Evolutionary conservation across 1,140 invertebrate genomes (phyloP).

Genomic region (Phymorhynchus buccinoides): DNA sequence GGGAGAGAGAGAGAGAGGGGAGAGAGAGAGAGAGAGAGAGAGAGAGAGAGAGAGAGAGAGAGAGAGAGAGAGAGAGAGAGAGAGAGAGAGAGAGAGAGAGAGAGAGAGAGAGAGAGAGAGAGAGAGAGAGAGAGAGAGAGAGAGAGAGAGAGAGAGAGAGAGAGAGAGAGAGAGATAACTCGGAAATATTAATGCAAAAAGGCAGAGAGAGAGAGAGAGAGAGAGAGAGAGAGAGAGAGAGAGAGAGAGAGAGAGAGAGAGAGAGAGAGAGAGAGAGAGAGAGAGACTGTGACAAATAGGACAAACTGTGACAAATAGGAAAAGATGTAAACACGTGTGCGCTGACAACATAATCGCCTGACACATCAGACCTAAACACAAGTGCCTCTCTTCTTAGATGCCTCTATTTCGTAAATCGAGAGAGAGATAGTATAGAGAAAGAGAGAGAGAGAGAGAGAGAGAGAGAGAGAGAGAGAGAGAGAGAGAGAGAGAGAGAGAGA

Average conservation of each 20-base stretch:
- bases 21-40: neutral
- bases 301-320: too few relatives aligned
- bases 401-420: too few relatives aligned
- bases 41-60: neutral
- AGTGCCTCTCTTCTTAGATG: too few relatives aligned
- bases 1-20: neutral
- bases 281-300: too few relatives aligned
- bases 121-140: neutral
- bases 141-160: neutral
- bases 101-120: neutral
- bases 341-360: too few relatives aligned
- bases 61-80: slow-evolving; percentile 17
- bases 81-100: neutral
- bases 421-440: neutral
- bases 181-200: too few relatives aligned
- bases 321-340: too few relatives aligned
- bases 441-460: neutral
- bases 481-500: neutral
- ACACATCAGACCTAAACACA: too few relatives aligned
- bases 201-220: neutral
- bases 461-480: neutral
- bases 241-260: neutral
- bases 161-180: slow-evolving; percentile 11
- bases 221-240: neutral
- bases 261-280: too few relatives aligned